These are phyloP conservation scores for Masticophis lateralis DNA, from an alignment of 2,797 vertebrate species.

Conservation along the genomic window DNA sequence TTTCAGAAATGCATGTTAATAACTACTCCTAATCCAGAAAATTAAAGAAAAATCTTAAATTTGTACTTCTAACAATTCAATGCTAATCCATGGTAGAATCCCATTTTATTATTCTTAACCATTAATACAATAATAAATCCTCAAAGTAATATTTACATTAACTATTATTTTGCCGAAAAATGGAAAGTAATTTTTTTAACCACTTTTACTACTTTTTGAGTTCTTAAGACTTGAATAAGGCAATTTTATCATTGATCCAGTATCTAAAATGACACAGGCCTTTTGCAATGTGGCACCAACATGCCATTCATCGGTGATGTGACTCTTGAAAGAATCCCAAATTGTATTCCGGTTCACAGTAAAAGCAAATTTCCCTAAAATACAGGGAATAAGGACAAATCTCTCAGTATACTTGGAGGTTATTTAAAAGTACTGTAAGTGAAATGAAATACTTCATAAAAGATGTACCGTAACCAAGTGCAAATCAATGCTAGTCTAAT, in stretches of 20 bases:
- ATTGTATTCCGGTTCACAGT: background rate
- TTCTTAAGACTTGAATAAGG: background rate
- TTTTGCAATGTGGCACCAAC: background rate
- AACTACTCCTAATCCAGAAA: conserved; percentile 16
- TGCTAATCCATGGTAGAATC: fast-evolving
- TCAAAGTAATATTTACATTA: background rate
- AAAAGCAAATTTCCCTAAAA: background rate
- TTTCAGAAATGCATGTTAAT: background rate
- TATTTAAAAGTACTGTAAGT: background rate
- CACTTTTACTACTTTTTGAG: background rate
- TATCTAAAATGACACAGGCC: background rate
- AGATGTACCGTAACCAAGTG: background rate
- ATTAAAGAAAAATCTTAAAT: background rate
- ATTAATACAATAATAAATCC: background rate
- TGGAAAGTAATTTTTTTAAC: background rate
- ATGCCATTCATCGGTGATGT: background rate
- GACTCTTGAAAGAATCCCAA: background rate
- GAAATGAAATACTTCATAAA: background rate
- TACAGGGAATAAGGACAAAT: background rate
- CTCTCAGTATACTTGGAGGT: background rate
- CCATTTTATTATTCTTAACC: background rate
- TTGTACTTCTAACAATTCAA: background rate
- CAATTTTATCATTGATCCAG: background rate
- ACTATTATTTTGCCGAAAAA: background rate
- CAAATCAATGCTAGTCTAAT: background rate